These are phyloP conservation scores for Argyrosomus japonicus DNA, from an alignment of 2,113 vertebrate species.

Conservation along the genomic window DNA sequence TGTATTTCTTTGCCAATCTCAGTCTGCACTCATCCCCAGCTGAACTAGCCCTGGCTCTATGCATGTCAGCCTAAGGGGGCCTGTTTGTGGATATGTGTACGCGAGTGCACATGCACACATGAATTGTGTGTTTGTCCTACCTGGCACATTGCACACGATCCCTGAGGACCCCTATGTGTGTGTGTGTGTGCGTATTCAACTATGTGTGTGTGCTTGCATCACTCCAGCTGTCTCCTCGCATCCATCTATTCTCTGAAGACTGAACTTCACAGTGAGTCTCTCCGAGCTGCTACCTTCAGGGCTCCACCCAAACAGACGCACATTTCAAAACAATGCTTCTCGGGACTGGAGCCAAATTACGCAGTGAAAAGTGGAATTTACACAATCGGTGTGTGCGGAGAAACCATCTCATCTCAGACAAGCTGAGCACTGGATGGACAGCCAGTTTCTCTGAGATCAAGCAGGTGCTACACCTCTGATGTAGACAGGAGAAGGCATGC, in stretches of 20 bases:
- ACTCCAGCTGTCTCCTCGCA: slow-evolving; percentile 72
- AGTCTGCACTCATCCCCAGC: slow-evolving; percentile 28
- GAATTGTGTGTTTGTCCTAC: slow-evolving; percentile 55
- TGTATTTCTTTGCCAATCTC: slow-evolving; percentile 47
- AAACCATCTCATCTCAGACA: not conserved
- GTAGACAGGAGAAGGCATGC: not conserved
- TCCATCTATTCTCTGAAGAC: slow-evolving; percentile 58
- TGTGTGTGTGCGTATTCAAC: not conserved
- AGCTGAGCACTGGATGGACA: not conserved
- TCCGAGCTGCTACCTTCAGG: slow-evolving; percentile 35
- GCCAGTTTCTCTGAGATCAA: slow-evolving; percentile 2
- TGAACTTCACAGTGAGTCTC: slow-evolving; percentile 57
- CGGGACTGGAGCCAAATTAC: slow-evolving; percentile 38
- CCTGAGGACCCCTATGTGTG: slow-evolving; percentile 27
- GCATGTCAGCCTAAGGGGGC: slow-evolving; percentile 59
- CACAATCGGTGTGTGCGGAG: slow-evolving; percentile 2
- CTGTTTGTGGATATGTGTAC: slow-evolving; percentile 33
- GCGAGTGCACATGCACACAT: slow-evolving; percentile 16
- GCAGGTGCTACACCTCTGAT: not conserved
- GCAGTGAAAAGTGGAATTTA: slow-evolving; percentile 12
- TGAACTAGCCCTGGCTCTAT: slow-evolving; percentile 46
- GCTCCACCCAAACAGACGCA: slow-evolving; percentile 50
- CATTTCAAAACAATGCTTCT: slow-evolving; percentile 47
- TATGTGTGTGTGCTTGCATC: slow-evolving; percentile 25
- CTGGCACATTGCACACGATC: slow-evolving; percentile 56